Conservation (phyloP, 2,797 vertebrate genomes). For the Sebastiscus tertius region DNA sequence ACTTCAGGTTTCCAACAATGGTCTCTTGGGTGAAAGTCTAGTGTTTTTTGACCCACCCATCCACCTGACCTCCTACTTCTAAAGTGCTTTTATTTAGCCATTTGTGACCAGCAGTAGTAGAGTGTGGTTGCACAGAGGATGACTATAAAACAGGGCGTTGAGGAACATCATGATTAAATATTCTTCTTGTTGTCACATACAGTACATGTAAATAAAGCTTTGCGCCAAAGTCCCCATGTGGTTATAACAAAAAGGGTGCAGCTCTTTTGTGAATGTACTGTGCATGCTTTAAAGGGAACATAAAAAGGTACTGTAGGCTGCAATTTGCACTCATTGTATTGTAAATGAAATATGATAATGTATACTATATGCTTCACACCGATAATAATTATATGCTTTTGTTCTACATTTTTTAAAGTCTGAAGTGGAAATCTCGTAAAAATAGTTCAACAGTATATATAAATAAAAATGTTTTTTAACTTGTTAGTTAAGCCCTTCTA, state of each 20-base stretch:
- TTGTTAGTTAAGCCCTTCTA: neutral
- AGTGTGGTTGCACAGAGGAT: neutral
- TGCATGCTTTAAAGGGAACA: neutral
- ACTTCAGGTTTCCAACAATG: no score
- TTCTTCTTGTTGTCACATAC: constrained; percentile 18
- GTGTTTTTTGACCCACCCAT: no score
- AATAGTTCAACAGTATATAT: neutral
- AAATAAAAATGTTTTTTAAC: neutral
- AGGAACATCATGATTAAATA: constrained; percentile 2
- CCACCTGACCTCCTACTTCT: neutral
- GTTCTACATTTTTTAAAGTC: neutral
- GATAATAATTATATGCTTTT: rapidly evolving
- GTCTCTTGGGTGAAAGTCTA: no score
- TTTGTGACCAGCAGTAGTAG: neutral
- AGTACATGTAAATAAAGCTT: constrained; percentile 16
- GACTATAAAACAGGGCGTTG: neutral
- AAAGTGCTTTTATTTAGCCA: neutral
- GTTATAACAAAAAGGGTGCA: neutral
- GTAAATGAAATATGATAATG: neutral
- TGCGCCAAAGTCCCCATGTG: neutral
- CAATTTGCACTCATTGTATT: neutral
- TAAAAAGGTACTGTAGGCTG: neutral
- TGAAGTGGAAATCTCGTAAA: neutral
- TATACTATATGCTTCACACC: neutral
- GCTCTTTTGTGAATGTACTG: neutral